phyloP scores from a whole-genome alignment of 2,888 invertebrate genomes.

The Euclidia mi region DNA sequence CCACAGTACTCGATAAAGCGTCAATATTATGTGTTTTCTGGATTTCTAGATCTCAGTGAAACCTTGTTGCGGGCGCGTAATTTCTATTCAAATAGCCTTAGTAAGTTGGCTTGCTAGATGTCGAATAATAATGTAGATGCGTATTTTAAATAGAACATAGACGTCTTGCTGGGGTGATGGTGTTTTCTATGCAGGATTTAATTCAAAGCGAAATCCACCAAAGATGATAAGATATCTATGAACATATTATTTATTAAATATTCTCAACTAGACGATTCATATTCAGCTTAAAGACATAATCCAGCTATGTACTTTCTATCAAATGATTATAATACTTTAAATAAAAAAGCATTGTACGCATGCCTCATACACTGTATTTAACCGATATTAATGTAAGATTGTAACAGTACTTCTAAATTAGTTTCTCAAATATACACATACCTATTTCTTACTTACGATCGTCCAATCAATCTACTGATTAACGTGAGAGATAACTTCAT shows the following conservation, averaged over 20 bases:
- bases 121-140: slow-evolving; percentile 48
- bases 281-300: too few species aligned
- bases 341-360: neutral
- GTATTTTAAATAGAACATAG: neutral
- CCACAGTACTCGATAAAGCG: slow-evolving; percentile 68
- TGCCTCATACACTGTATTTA: neutral
- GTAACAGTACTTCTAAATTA: slow-evolving; percentile 39
- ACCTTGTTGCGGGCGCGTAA: slow-evolving; percentile 62
- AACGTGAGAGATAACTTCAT: slow-evolving; percentile 41
- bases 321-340: too few species aligned
- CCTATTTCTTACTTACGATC: slow-evolving; percentile 18
- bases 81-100: slow-evolving; percentile 46
- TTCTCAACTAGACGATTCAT: too few species aligned
- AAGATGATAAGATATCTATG: too few species aligned
- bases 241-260: too few species aligned
- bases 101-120: slow-evolving; percentile 27
- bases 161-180: neutral
- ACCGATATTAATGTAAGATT: slow-evolving; percentile 34
- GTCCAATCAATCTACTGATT: slow-evolving; percentile 45
- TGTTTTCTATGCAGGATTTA: too few species aligned
- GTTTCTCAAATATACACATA: slow-evolving; percentile 28
- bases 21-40: slow-evolving; percentile 75
- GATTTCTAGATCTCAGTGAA: slow-evolving; percentile 55
- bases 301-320: too few species aligned
- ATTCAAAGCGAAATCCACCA: too few species aligned